Percentiles rank a stretch among this genome's conserved stretches.
These are phyloP conservation scores for Strix aluco DNA, from an alignment of 2,113 vertebrate genomes.

Conservation along the genomic window DNA sequence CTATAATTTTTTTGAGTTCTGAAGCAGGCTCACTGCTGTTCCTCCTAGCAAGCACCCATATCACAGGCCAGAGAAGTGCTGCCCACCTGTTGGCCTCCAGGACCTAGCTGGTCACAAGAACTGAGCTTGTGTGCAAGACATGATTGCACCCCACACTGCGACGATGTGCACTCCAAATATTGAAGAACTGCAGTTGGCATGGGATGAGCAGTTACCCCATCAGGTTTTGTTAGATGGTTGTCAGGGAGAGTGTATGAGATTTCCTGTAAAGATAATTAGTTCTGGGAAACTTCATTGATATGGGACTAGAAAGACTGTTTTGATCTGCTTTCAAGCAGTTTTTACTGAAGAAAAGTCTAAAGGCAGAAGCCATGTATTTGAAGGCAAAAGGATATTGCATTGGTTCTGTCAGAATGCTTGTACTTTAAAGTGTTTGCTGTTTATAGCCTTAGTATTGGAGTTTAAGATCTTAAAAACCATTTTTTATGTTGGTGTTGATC, in stretches of 20 bases:
- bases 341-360: not conserved
- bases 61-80: not conserved
- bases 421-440: not conserved
- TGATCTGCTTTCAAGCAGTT: not conserved
- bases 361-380: not conserved
- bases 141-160: not conserved
- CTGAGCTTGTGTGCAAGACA: not conserved
- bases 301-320: not conserved
- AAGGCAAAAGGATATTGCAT: not conserved
- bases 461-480: not conserved
- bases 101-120: not conserved
- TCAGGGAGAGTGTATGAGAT: not conserved
- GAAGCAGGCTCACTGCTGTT: not conserved
- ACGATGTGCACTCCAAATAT: fast-evolving
- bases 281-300: not conserved
- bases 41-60: not conserved
- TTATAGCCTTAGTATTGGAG: not conserved
- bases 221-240: not conserved
- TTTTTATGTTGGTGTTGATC: not conserved
- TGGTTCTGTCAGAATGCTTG: not conserved
- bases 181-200: not conserved
- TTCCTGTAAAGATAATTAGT: not conserved
- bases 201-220: not conserved
- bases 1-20: not conserved
- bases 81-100: not conserved